Conservation (phyloP, 2,113 vertebrate genomes). For the Lycaon pictus region DNA sequence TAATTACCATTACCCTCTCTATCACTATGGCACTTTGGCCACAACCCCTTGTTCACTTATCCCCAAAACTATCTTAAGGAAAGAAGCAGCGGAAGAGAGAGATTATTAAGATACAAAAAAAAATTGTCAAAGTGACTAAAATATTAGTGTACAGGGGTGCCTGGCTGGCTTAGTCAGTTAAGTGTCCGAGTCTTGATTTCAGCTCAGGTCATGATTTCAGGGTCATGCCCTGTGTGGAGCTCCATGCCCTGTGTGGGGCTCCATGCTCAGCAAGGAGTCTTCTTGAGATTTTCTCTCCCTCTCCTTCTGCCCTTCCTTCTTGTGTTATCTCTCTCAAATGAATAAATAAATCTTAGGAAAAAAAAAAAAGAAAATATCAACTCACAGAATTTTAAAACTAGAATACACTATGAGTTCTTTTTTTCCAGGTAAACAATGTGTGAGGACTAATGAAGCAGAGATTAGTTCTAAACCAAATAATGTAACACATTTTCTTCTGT, state of each 20-base stretch:
- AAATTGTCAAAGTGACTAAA: background rate
- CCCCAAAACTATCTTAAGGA: background rate
- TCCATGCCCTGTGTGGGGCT: background rate
- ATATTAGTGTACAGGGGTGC: background rate
- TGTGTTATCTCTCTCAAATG: background rate
- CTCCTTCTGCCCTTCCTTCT: background rate
- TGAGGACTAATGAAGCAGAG: background rate
- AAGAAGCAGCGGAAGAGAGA: background rate
- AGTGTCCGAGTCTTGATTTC: background rate
- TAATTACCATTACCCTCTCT: background rate
- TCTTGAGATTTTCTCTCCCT: background rate
- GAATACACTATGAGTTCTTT: background rate
- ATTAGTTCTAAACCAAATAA: background rate
- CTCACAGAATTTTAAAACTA: background rate
- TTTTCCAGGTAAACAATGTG: background rate
- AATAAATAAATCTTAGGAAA: background rate
- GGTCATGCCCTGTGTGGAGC: background rate
- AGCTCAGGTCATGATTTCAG: background rate
- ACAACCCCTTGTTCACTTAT: background rate
- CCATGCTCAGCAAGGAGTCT: background rate
- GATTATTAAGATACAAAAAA: background rate
- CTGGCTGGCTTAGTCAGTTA: background rate
- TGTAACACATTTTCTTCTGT: background rate
- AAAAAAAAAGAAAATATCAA: background rate
- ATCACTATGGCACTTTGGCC: background rate